Conservation (phyloP, 2,113 vertebrate genomes). For the Antigone vipio region DNA sequence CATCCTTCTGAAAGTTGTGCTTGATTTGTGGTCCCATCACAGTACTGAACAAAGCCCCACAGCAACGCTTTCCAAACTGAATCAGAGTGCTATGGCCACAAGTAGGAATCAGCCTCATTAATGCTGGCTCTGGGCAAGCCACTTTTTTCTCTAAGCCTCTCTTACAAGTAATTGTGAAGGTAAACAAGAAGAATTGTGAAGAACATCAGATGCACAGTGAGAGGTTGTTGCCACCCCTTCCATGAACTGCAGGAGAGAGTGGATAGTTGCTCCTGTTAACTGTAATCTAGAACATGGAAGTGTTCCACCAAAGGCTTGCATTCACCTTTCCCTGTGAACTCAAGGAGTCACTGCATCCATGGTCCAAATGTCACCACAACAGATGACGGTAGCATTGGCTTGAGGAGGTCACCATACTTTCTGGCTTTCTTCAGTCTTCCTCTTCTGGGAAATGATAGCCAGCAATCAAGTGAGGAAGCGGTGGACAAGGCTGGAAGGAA, state of each 20-base stretch:
- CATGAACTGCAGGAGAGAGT: background rate
- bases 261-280: background rate
- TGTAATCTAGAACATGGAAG: background rate
- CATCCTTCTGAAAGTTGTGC: background rate
- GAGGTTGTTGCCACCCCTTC: background rate
- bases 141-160: background rate
- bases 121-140: background rate
- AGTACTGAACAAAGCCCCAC: background rate
- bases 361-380: background rate
- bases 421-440: background rate
- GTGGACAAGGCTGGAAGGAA: background rate
- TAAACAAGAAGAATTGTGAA: background rate
- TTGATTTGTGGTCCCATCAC: background rate
- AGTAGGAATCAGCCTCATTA: background rate
- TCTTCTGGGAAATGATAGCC: background rate
- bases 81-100: background rate
- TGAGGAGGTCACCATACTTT: background rate
- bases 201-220: background rate
- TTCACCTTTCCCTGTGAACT: background rate
- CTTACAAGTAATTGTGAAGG: background rate
- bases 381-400: background rate
- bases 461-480: background rate
- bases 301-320: background rate
- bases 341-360: background rate
- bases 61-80: background rate